Percentiles rank a stretch among this genome's conserved stretches.
Conservation (phyloP, 2,888 invertebrate genomes). For the Malthinus seriepunctatus region DNA sequence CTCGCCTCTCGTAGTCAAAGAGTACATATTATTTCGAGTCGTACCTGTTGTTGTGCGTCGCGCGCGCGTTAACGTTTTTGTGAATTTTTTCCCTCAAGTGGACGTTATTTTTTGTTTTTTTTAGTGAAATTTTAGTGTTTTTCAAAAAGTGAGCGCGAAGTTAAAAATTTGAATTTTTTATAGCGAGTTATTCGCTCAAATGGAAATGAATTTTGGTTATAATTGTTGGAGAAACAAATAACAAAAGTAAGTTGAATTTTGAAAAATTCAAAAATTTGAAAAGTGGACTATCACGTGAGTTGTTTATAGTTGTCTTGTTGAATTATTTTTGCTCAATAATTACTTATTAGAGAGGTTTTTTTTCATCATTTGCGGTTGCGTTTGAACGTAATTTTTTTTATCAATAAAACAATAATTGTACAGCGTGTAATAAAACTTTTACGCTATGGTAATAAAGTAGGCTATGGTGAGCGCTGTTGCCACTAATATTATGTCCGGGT, state of each 20-base stretch:
- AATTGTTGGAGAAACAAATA: neutral
- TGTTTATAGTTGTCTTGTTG: neutral
- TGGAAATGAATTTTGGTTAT: neutral
- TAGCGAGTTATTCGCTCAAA: too few species aligned
- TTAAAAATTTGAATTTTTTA: too few species aligned
- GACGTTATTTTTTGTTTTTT: neutral
- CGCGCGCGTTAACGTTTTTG: constrained; percentile 17
- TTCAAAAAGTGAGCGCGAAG: neutral
- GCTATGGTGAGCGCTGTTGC: constrained; percentile 23
- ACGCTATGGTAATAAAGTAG: constrained; percentile 19
- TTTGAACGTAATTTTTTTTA: constrained; percentile 6
- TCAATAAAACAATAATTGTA: constrained; percentile 14
- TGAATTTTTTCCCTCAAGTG: constrained; percentile 6
- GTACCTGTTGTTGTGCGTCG: neutral
- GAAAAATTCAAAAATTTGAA: neutral
- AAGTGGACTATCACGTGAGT: neutral
- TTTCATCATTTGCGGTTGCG: neutral
- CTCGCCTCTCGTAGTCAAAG: constrained; percentile 26
- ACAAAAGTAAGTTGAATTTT: neutral
- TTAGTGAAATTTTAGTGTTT: neutral
- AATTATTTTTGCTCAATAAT: neutral
- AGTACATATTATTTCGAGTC: constrained; percentile 24
- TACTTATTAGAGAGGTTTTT: too few species aligned
- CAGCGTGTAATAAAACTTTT: constrained; percentile 8
- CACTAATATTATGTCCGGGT: constrained; percentile 29